phyloP scores from a whole-genome alignment of 1,140 invertebrate species.

The Tetraneura akinire region DNA sequence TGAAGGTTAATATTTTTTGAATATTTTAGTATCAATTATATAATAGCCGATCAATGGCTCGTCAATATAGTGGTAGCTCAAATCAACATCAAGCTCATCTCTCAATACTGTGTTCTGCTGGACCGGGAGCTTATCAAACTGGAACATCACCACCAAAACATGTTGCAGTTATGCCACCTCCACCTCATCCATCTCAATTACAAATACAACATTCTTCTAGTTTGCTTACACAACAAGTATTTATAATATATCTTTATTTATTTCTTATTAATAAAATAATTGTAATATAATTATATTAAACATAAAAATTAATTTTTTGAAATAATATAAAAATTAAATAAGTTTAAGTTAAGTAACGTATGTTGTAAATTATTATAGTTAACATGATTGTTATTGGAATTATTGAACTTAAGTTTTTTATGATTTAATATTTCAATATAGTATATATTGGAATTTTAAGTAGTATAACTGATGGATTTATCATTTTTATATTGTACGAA shows the following conservation, averaged over 20 bases:
- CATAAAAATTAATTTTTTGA: too few species aligned
- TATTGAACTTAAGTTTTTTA: too few species aligned
- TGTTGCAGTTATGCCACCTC: conserved; percentile 79
- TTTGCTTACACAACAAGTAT: conserved; percentile 69
- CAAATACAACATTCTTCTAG: conserved; percentile 68
- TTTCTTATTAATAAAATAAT: too few species aligned
- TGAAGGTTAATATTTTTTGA: neutral
- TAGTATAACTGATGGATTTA: too few species aligned
- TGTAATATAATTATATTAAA: too few species aligned
- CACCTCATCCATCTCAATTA: conserved; percentile 67
- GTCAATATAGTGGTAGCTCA: conserved; percentile 63
- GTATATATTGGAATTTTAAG: too few species aligned
- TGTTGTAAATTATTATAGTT: too few species aligned
- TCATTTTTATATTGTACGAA: too few species aligned
- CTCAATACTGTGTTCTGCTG: conserved; percentile 53
- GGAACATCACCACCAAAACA: conserved; percentile 84
- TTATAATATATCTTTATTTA: neutral
- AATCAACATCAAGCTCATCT: conserved; percentile 57
- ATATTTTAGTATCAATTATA: conserved; percentile 82
- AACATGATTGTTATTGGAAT: too few species aligned
- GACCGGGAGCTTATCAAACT: conserved; percentile 63
- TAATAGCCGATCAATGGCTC: conserved; percentile 72
- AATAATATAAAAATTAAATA: too few species aligned
- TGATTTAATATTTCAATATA: too few species aligned
- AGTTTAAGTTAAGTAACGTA: too few species aligned